Base-by-base conservation (phyloP, 53 echinoderm and acorn worm species). In the Luidia sarsii region DNA sequence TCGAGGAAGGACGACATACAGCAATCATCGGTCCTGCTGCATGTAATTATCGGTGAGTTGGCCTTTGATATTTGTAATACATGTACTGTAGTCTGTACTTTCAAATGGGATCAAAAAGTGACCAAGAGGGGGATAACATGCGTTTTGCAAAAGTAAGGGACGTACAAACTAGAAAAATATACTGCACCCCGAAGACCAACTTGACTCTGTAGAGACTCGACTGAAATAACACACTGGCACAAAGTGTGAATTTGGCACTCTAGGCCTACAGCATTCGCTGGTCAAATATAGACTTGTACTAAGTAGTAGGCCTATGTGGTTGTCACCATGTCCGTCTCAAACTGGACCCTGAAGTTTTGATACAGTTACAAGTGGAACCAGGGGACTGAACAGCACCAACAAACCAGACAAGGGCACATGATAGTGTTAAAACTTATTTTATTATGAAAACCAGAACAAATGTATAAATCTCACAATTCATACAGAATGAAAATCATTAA, bases 181-280 rank as follows among this genome's bases (percentile, higher is more conserved):
- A 86, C 56, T 90, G 87, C 69, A 82, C 53, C n/a, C 90, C 87
- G 0, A 90, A 87, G 50, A 61, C 51, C 33, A 90, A 87, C 63
- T 39, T 85, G 4, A 87, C 86, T 25, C 31, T 53, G 38, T 22
- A 53, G 52, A 67, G 82, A 56, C 55, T 67, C 38, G 35, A 52
- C 28, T 87, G 83, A 33, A 87, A 71, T 49, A 82, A 79, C 18
- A 80, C 22, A 59, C 71, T 30, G 80, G 82, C 19, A 84, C 71
- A 36, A 53, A 81, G 34, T 92, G 92, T 69, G 83, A 82, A 18
- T 92, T 86, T 75, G 79, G 77, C 39, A n/a, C 60, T 21, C 65
- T 83, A 13, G n/a, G n/a, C n/a, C n/a, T n/a, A n/a, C 22, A 72
- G 30, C 67, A 87, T 27, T 64, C 59, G 37, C 51, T 92, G n/a